Conservation (phyloP, 2,797 vertebrate species). For the Brachymystax lenok region DNA sequence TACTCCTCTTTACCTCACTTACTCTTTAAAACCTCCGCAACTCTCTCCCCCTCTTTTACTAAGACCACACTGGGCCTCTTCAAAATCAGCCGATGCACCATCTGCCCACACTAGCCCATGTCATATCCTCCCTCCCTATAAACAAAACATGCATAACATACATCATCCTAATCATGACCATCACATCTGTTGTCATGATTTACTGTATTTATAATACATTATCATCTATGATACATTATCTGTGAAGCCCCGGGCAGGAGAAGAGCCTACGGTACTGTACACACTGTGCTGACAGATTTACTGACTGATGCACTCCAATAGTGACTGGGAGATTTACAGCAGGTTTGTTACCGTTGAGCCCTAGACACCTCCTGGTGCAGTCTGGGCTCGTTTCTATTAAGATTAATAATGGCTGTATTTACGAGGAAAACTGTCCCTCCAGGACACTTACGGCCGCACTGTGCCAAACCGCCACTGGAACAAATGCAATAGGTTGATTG, state of each 20-base stretch:
- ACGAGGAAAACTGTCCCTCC: slow-evolving; percentile 55
- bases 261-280: neutral
- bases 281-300: slow-evolving; percentile 32
- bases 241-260: slow-evolving; percentile 15
- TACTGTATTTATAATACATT: neutral
- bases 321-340: slow-evolving; percentile 38
- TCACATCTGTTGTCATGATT: slow-evolving; percentile 38
- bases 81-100: slow-evolving; percentile 43
- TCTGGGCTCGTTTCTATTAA: slow-evolving; percentile 50
- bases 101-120: slow-evolving; percentile 41
- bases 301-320: slow-evolving; percentile 12
- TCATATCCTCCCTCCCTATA: slow-evolving; percentile 14
- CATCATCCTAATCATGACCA: slow-evolving; percentile 36
- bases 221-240: neutral
- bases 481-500: slow-evolving; percentile 13
- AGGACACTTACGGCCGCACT: slow-evolving; percentile 26
- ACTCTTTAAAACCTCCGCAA: neutral
- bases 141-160: slow-evolving; percentile 14
- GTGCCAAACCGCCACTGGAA: slow-evolving; percentile 52
- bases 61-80: slow-evolving; percentile 41
- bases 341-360: slow-evolving; percentile 39
- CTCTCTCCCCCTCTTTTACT: neutral
- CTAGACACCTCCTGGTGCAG: slow-evolving; percentile 41
- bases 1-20: neutral
- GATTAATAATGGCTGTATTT: slow-evolving; percentile 66